Evolutionary conservation across 2,888 invertebrate genomes (phyloP), one percentile per base, ranked within the genome.

Genomic region (Archaeoteleia sp.): DNA sequence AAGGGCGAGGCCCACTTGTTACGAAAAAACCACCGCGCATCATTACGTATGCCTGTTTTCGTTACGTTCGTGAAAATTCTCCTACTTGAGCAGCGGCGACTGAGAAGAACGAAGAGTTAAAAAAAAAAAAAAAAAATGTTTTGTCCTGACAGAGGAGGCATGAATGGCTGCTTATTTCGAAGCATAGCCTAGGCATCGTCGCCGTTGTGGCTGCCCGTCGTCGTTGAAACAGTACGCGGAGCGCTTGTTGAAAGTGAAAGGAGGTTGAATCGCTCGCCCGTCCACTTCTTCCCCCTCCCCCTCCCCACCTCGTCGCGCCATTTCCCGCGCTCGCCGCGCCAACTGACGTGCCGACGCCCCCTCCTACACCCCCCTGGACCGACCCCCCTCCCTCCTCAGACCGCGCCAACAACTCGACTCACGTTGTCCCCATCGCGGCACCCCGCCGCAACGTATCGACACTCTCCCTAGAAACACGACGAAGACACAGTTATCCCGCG

Each of bases 181-280:
- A 32, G 32, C 57, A 23, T 39, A 29, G 35, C 40, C 42, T 34
- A 49, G n/a, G 49, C 48, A 43, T 58, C 65, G 66, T 45, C 67
- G 61, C 55, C 62, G 65, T 10, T 27, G 53, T 54, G 65, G 58
- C 62, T 61, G 46, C 12, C 23, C 32, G 40, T 42, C 25, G 42
- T 46, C 34, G 43, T 42, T 67, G 68, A 70, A 68, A 70, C 60
- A 57, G 60, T n/a, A n/a, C n/a, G n/a, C n/a, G n/a, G n/a, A n/a
- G n/a, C 75, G 87, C 75, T 82, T 80, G 82, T 82, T 80, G 85
- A 85, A 85, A 85, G 85, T 85, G 85, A 85, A 85, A 85, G 85
- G 85, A 84, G 82, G 83, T 83, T 83, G 83, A 82, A 79, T 82
- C 79, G 80, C 78, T 81, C 78, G 78, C 78, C 78, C 78, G 77